Percentiles rank a stretch among this genome's conserved stretches.
Conservation (phyloP, 1,140 invertebrate genomes). For the Aphis gossypii region DNA sequence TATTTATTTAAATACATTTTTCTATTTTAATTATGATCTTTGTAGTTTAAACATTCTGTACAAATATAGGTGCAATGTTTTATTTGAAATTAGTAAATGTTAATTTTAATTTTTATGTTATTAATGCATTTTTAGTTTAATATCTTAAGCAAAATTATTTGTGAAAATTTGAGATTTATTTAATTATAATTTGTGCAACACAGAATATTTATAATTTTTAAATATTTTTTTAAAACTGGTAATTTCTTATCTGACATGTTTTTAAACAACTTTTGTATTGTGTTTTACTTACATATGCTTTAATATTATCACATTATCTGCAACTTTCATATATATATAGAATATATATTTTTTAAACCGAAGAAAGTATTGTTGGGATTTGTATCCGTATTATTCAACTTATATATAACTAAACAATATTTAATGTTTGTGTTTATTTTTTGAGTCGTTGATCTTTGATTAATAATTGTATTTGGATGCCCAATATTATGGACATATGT, state of each 20-base stretch:
- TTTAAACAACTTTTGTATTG: not conserved
- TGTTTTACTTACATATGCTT: not conserved
- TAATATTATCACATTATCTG: not conserved
- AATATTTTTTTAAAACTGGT: not conserved
- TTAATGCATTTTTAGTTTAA: not conserved
- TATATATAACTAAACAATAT: not conserved
- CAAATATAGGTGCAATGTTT: not conserved
- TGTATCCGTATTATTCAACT: not conserved
- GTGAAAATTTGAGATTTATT: not conserved
- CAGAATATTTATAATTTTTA: not conserved
- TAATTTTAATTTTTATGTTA: constrained; percentile 4
- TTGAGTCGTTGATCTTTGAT: not conserved
- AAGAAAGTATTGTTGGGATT: not conserved
- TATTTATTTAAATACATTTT: constrained; percentile 13
- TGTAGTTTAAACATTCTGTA: not conserved
- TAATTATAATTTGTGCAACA: not conserved
- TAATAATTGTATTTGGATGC: not conserved
- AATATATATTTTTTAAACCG: not conserved
- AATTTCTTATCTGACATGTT: not conserved
- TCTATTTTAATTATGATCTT: constrained; percentile 22
- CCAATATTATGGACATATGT: not conserved
- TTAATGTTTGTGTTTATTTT: not conserved
- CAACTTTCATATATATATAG: not conserved
- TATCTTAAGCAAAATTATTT: not conserved
- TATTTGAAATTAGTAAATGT: constrained; percentile 17